Base-by-base conservation (phyloP, 2,888 invertebrate genomes). In the Caenorhabditis sp. region DNA sequence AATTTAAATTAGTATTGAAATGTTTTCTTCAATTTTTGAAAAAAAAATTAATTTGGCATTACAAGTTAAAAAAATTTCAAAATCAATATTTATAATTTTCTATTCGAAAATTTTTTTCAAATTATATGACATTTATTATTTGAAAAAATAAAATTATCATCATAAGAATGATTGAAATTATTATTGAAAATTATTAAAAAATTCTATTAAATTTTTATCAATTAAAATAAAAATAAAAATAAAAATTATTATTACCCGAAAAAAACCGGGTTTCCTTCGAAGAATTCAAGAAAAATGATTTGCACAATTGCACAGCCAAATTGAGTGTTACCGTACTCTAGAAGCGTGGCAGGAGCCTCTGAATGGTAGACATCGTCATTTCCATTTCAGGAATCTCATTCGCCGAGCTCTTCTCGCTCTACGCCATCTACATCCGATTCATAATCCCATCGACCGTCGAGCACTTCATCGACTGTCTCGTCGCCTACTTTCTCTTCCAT, bases 401-500 rank as follows among this genome's bases (percentile, higher is more conserved):
- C 69, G 58, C 44, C 2, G 74, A 80, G 28, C 1, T 80, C 20
- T 74, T 64, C 65, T 37, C 61, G 4, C n/a, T 69, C 11, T 61
- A 74, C 65, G 28, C 40, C 5, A 0, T 37, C 3, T 74, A 55
- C 40, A n/a, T 68, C 6, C 72, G 67, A 1, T n/a, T 60, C 5
- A n/a, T 72, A n/a, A 50, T 70, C 9, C 80, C 80, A 20, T 22
- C 40, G 2, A 22, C 62, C 4, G 24, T 80, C n/a, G 69, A 69
- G 24, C 32, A 74, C 18, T 28, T 44, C 6, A 11, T 74, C 44
- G 68, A 80, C 35, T 72, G 50, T 22, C n/a, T 67, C 4, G 18
- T 77, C 5, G 81, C 62, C 9, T 82, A 58, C 35, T 24, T 72
- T 24, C 72, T 82, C 35, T 82, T 82, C 50, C 82, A 82, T 56